These are phyloP conservation scores for Eumacrocentrus americanus DNA, from an alignment of 2,888 invertebrate species.

Conservation along the genomic window DNA sequence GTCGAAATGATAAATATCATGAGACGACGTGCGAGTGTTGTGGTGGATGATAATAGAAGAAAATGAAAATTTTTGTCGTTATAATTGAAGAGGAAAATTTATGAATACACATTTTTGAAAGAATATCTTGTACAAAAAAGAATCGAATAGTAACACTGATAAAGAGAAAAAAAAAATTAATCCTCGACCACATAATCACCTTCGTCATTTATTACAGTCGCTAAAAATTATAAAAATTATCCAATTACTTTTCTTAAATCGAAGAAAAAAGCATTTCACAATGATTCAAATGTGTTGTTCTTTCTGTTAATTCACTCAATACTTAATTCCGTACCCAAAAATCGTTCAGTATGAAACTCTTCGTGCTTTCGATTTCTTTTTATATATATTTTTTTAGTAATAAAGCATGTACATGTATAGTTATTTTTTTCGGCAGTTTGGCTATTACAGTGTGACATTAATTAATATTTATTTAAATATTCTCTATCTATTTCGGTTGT, in stretches of 20 bases:
- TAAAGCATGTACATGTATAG: slow-evolving; percentile 21
- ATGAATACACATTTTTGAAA: too few species aligned
- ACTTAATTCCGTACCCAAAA: slow-evolving; percentile 48
- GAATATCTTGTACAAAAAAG: too few species aligned
- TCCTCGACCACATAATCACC: background rate
- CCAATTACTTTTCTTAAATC: background rate
- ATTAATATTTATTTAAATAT: slow-evolving; percentile 27
- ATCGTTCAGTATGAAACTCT: slow-evolving; percentile 31
- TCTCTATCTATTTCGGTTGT: slow-evolving; percentile 33
- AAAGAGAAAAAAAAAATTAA: background rate
- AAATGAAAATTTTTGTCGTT: too few species aligned
- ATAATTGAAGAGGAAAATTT: too few species aligned
- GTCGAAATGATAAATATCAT: slow-evolving; percentile 45
- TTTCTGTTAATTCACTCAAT: slow-evolving; percentile 12
- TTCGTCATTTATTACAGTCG: too few species aligned
- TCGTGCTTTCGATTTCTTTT: slow-evolving; percentile 12
- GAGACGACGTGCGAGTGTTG: slow-evolving; percentile 48
- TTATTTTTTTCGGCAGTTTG: slow-evolving; percentile 36
- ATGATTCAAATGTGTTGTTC: background rate
- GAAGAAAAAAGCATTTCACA: background rate
- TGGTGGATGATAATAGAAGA: too few species aligned
- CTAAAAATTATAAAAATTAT: background rate
- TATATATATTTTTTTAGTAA: slow-evolving; percentile 25
- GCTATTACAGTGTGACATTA: slow-evolving; percentile 37
- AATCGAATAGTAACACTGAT: too few species aligned